Conservation (phyloP, 2,888 invertebrate species). For the Helicoverpa assulta region DNA sequence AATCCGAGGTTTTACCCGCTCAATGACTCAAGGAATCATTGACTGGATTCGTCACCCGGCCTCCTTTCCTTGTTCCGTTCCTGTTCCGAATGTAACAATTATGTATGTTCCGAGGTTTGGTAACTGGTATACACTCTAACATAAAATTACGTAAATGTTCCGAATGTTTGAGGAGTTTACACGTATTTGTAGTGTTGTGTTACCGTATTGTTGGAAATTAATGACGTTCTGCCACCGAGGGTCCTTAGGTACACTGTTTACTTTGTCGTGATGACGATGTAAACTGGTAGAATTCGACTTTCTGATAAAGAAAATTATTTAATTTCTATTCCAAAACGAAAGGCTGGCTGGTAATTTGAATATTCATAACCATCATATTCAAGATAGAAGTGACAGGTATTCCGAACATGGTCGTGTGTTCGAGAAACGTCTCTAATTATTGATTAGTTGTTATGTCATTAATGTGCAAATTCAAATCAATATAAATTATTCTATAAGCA, state of each 20-base stretch:
- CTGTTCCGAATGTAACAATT: slow-evolving; percentile 37
- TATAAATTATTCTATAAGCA: slow-evolving; percentile 9
- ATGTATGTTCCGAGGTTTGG: slow-evolving; percentile 35
- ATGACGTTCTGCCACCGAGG: slow-evolving; percentile 22
- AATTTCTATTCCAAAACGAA: not conserved
- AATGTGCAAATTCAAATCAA: slow-evolving; percentile 11
- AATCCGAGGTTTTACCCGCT: slow-evolving; percentile 35
- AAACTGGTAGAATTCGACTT: slow-evolving; percentile 2
- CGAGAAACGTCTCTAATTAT: slow-evolving; percentile 2
- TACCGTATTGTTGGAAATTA: slow-evolving; percentile 42
- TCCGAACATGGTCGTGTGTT: not conserved
- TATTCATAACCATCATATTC: not conserved
- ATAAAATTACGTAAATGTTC: slow-evolving; percentile 42
- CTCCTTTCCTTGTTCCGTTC: slow-evolving; percentile 37
- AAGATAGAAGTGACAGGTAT: not conserved
- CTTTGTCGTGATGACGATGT: slow-evolving; percentile 11
- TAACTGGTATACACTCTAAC: slow-evolving; percentile 42
- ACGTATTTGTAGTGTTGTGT: slow-evolving; percentile 28
- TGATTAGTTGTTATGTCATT: not conserved
- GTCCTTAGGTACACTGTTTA: not conserved
- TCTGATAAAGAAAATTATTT: not conserved
- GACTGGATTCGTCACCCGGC: slow-evolving; percentile 41
- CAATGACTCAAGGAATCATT: slow-evolving; percentile 34
- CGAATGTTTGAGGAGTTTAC: slow-evolving; percentile 21
- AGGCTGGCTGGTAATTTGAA: not conserved